Base-by-base conservation (phyloP, 1,140 invertebrate genomes). In the Maniola jurtina region DNA sequence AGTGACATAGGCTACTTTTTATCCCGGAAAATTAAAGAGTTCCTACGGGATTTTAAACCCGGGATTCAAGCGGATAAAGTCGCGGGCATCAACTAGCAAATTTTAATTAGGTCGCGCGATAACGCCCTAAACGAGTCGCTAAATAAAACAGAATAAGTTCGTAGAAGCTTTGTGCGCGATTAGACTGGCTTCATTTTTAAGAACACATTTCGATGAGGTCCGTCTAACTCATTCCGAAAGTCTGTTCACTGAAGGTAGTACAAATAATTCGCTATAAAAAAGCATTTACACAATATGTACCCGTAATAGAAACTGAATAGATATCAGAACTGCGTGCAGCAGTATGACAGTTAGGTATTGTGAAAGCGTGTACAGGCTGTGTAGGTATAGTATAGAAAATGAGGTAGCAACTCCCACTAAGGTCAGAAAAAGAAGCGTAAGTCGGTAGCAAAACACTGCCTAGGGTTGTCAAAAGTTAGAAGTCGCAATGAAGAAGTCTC, bases 391-490 rank as follows among this genome's bases (percentile, higher is more conserved):
- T 63, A 48, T 11, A 59, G 36, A 64, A 63, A 65, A 64, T 34
- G 59, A 54, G 62, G 70, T 61, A 64, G 70, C 64, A 40, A 64
- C 62, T 64, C 68, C 54, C 40, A 57, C 66, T 72, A 56, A 69
- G 70, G 62, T 68, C 63, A 77, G 68, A 72, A 72, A 81, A 74
- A 74, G 71, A 72, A 59, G 76, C 71, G 79, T 79, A 81, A 77
- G 75, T 61, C 75, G 42, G 76, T 79, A 76, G 76, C 25, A 62
- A 71, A 61, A 58, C 62, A 58, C 13, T 36, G 61, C 42, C 64
- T 68, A 71, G 61, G 47, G 70, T 64, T 71, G 64, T 0, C 52
- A 14, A 25, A 25, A 7, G 11, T 15, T 38, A 61, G 3, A 35
- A 35, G 33, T 35, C 5, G 34, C 9, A 38, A 38, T 6, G 9